Conservation (phyloP, 2,797 vertebrate genomes). For the Alfaro cultratus region DNA sequence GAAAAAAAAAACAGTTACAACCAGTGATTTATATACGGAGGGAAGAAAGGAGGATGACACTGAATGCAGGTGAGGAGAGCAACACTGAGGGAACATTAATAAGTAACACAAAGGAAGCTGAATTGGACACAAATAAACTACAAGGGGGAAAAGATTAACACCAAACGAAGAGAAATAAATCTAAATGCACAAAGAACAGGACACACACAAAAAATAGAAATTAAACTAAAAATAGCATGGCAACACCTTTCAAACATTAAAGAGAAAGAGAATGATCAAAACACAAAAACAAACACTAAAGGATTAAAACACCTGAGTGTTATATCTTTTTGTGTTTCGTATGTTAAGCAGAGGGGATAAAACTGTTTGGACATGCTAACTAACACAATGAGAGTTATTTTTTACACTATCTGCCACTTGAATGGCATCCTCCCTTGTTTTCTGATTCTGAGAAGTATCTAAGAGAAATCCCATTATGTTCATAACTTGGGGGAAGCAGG, state of each 20-base stretch:
- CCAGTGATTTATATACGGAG: neutral
- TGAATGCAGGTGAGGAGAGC: neutral
- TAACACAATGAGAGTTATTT: neutral
- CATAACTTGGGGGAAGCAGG: neutral
- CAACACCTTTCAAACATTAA: neutral
- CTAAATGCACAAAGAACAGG: neutral
- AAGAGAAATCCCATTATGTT: neutral
- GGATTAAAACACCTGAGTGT: neutral
- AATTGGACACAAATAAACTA: neutral
- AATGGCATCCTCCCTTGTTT: neutral
- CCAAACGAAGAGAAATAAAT: neutral
- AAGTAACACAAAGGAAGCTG: neutral
- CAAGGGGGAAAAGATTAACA: neutral
- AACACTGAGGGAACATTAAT: neutral
- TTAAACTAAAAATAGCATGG: neutral
- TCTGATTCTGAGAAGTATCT: neutral
- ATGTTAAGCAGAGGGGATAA: neutral
- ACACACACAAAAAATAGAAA: neutral
- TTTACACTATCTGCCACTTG: neutral
- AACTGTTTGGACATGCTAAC: neutral
- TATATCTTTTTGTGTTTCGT: neutral
- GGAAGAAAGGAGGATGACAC: neutral
- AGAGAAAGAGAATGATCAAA: neutral
- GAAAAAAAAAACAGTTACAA: neutral
- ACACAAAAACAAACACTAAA: neutral